Percentiles rank a stretch among this genome's conserved stretches.
phyloP scores from a whole-genome alignment of 2,113 vertebrate species.

The Sterrhoptilus dennistouni region DNA sequence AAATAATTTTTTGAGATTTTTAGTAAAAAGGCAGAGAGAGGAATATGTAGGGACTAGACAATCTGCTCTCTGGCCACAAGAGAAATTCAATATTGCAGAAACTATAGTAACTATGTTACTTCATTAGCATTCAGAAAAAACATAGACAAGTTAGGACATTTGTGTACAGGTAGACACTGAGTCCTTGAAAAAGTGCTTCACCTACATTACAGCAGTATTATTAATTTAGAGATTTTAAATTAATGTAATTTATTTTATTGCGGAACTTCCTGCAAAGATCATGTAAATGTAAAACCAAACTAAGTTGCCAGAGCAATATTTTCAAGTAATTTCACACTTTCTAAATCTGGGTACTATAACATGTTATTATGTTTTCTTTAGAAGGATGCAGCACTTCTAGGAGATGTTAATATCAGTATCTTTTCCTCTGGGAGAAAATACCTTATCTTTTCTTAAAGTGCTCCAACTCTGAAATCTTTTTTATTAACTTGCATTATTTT shows the following conservation, averaged over 20 bases:
- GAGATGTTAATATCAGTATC: background rate
- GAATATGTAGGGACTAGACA: background rate
- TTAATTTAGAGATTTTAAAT: background rate
- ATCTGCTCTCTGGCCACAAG: rapidly evolving
- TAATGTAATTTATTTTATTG: background rate
- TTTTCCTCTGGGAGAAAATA: background rate
- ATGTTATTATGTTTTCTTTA: background rate
- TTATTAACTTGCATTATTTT: background rate
- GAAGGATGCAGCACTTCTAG: background rate
- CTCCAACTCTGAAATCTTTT: background rate
- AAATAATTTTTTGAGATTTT: background rate
- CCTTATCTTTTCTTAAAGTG: background rate
- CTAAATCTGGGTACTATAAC: background rate
- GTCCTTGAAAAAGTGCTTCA: background rate
- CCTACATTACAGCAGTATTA: background rate
- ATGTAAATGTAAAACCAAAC: background rate
- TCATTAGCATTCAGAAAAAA: background rate
- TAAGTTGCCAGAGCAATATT: background rate
- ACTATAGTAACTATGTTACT: background rate
- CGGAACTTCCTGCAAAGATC: background rate
- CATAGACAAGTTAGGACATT: background rate
- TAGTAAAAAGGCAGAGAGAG: background rate
- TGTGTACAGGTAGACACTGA: background rate
- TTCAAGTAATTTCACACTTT: background rate
- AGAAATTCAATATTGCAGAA: background rate